phyloP scores from a whole-genome alignment of 2,888 invertebrate genomes.

The Drosophila antonietae region DNA sequence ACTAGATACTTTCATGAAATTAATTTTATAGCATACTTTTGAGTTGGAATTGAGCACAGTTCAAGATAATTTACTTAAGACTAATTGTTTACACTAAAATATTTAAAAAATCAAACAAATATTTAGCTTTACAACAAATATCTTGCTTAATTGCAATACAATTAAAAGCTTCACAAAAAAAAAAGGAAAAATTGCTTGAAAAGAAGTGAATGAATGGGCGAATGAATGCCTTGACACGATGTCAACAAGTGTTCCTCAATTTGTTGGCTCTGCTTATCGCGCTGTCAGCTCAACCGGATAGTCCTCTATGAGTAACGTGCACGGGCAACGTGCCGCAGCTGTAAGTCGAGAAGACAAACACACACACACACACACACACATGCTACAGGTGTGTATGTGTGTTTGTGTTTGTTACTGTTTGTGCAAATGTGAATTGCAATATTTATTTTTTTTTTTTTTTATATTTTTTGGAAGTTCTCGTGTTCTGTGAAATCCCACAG shows the following conservation, averaged over 20 bases:
- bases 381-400: neutral
- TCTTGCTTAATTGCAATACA: neutral
- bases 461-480: conserved; percentile 8
- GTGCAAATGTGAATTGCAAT: conserved; percentile 4
- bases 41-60: neutral
- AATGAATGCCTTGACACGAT: conserved; percentile 18
- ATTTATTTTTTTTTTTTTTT: neutral
- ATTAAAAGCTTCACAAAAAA: neutral
- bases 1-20: neutral
- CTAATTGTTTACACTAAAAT: neutral
- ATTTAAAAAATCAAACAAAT: neutral
- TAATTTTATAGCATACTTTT: conserved; percentile 28
- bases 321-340: conserved; percentile 29
- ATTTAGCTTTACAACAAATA: neutral
- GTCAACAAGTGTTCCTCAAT: conserved; percentile 9
- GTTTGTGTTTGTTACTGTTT: conserved; percentile 6
- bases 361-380: neutral
- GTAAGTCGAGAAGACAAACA: conserved; percentile 9
- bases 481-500: conserved; percentile 19
- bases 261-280: conserved; percentile 16
- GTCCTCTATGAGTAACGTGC: conserved; percentile 21
- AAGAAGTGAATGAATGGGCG: conserved; percentile 15
- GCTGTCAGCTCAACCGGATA: conserved; percentile 11
- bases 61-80: neutral
- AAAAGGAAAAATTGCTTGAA: neutral